These are phyloP conservation scores for Staurois parvus DNA, from an alignment of 2,797 vertebrate species.

Conservation along the genomic window DNA sequence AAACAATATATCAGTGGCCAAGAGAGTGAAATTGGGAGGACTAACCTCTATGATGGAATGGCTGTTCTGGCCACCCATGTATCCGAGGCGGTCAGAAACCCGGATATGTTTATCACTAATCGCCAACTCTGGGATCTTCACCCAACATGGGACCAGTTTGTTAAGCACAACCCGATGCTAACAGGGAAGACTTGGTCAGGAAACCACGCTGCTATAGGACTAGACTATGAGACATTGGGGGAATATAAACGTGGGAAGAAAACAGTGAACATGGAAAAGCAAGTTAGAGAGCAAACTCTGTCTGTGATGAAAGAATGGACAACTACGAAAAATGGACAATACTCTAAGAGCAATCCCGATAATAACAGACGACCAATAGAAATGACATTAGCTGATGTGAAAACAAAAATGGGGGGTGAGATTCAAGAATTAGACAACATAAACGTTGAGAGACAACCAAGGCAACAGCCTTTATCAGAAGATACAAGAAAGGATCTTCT, in stretches of 20 bases:
- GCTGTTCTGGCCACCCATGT: constrained; percentile 17
- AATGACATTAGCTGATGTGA: neutral
- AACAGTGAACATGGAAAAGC: neutral
- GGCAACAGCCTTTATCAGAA: neutral
- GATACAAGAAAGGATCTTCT: neutral
- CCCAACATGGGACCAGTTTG: neutral
- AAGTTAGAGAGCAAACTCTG: neutral
- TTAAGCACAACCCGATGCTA: neutral
- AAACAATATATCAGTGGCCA: neutral
- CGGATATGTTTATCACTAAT: neutral
- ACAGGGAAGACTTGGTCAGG: neutral
- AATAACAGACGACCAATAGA: neutral
- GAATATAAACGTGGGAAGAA: too few relatives aligned
- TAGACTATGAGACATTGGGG: constrained; percentile 14
- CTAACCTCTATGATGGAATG: constrained; percentile 7
- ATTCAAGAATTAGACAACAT: neutral
- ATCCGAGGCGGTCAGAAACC: constrained; percentile 21
- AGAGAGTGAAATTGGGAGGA: neutral
- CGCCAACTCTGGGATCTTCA: constrained; percentile 2
- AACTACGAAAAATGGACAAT: neutral
- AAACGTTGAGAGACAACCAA: neutral
- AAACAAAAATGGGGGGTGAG: neutral
- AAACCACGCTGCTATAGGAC: constrained; percentile 15
- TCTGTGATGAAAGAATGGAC: neutral
- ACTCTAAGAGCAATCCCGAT: neutral